Base-by-base conservation (phyloP, 1,140 invertebrate species). In the Micrasema longulum region DNA sequence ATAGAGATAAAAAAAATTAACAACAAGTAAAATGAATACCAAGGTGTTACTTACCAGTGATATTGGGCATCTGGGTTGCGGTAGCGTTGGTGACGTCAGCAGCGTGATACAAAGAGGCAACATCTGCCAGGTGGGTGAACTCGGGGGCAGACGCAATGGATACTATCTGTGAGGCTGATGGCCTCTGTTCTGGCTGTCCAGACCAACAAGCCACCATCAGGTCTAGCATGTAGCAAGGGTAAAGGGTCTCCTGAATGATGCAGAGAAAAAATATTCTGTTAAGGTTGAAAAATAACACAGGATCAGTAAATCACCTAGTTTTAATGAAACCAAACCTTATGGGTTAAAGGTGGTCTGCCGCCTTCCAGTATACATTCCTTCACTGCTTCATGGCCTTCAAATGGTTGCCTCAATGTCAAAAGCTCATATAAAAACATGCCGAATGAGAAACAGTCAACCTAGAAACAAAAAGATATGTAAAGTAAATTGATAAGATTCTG, bases 401-500 rank as follows among this genome's bases (percentile, higher is more conserved):
- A 98, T 0, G 98, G 97, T 79, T 96, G 94, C 55, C 96, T 91
- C 26, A 99, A 86, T 3, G 95, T 97, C 12, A 99, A 84, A 47
- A 99, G 86, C 83, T 99, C 98, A 82, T 99, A 99, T 71, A 99
- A 88, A 77, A 99, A 95, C 97, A 99, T 99, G n/a, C 96, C 97
- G 85, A 98, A 99, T 0, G 97, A 99, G 80, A 99, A 99, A 76
- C 96, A 97, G 80, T 99, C 98, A 12, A 99, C 96, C 91, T 93
- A 77, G 0, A 31, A 4, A 31, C 77, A 79, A 75, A 52, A 22
- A 55, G 7, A 55, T 1, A 22, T 23, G 4, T 18, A 53, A 64
- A 26, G 36, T 60, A 69, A 68, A 45, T 36, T 52, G 23, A 22
- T 52, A 18, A 6, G 43, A 9, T 45, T 14, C n/a, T n/a, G n/a